Conservation (phyloP, 2,797 vertebrate species). For the Vultur gryphus region DNA sequence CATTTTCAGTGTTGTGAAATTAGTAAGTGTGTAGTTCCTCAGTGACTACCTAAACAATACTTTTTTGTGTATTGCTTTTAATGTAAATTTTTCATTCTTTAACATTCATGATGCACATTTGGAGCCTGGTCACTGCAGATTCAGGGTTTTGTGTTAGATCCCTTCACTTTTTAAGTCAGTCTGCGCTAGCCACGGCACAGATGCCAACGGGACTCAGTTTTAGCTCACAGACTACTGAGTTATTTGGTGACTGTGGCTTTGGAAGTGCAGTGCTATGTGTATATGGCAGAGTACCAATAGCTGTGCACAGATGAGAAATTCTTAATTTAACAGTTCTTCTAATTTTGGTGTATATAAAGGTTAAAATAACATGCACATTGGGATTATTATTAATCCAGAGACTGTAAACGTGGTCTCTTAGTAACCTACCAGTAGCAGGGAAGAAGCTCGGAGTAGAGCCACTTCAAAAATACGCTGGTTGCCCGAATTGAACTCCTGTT, state of each 20-base stretch:
- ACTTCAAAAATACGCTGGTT: slow-evolving; percentile 9
- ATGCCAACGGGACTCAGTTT: not conserved
- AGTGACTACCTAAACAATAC: not conserved
- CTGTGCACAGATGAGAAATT: not conserved
- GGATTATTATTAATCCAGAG: slow-evolving; percentile 50
- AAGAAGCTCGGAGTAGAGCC: not conserved
- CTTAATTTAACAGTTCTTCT: slow-evolving; percentile 18
- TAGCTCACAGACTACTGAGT: not conserved
- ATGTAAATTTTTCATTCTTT: not conserved
- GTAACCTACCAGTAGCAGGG: not conserved
- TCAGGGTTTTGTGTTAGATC: not conserved
- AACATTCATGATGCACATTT: not conserved
- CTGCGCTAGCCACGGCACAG: fast-evolving
- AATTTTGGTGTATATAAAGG: not conserved
- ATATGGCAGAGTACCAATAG: not conserved
- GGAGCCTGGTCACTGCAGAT: not conserved
- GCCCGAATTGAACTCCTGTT: slow-evolving; percentile 54
- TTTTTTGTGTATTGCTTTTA: not conserved
- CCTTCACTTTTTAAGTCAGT: not conserved
- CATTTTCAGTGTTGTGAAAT: not conserved
- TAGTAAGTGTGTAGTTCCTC: not conserved
- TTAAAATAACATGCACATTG: slow-evolving; percentile 14
- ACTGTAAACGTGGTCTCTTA: not conserved
- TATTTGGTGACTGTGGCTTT: not conserved
- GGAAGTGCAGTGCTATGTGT: not conserved